phyloP scores from a whole-genome alignment of 1,140 invertebrate species.

The Hydropsyche tenuis region DNA sequence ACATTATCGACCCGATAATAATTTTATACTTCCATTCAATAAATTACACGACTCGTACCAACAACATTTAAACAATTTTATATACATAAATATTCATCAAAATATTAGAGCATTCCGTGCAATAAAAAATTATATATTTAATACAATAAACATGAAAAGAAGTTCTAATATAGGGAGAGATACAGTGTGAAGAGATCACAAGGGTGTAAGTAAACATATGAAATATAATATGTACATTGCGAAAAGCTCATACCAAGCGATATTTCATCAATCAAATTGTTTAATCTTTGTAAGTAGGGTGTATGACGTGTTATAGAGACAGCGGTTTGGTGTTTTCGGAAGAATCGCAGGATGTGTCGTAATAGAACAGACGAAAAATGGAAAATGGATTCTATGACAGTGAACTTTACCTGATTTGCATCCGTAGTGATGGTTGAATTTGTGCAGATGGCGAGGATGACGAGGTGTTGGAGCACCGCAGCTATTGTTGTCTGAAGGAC shows the following conservation, averaged over 20 bases:
- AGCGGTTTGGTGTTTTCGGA: no score
- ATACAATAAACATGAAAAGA: conserved; percentile 14
- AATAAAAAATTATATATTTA: conserved; percentile 11
- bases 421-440: conserved; percentile 48
- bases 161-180: conserved; percentile 1
- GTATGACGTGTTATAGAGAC: no score
- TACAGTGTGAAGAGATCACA: conserved; percentile 15
- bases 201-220: conserved; percentile 1
- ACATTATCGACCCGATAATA: no score
- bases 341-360: no score
- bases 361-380: conserved; percentile 54
- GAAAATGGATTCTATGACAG: conserved; percentile 56
- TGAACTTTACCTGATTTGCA: conserved; percentile 57
- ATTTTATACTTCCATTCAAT: no score
- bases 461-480: conserved; percentile 49
- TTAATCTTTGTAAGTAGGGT: no score
- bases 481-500: conserved; percentile 67
- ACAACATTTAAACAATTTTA: no score
- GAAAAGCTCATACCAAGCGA: conserved; percentile 6
- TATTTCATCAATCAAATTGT: no score
- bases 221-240: conserved; percentile 13
- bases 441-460: conserved; percentile 41
- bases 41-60: no score
- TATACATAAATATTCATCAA: no score
- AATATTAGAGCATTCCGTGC: conserved; percentile 12